Evolutionary conservation across 2,888 invertebrate genomes (phyloP).

Genomic region (Tiliacea citrago): DNA sequence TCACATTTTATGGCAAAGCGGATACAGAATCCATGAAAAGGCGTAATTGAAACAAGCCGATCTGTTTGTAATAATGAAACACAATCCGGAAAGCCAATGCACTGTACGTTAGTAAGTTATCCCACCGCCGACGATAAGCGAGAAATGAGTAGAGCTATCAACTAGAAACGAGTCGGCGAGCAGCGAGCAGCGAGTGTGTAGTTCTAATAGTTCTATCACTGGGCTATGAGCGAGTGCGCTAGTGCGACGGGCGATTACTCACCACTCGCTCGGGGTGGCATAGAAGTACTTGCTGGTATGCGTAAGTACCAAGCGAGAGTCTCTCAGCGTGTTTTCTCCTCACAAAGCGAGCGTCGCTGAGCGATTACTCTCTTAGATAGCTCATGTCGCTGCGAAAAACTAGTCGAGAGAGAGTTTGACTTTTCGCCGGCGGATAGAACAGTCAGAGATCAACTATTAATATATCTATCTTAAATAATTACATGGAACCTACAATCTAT

Average conservation of each 20-base stretch:
- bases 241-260: too few relatives aligned
- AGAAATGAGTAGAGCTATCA: neutral
- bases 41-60: slow-evolving; percentile 41
- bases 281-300: neutral
- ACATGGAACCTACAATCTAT: neutral
- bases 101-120: neutral
- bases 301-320: neutral
- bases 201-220: neutral
- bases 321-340: neutral
- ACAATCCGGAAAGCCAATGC: slow-evolving; percentile 40
- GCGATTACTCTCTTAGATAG: neutral
- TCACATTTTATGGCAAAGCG: slow-evolving; percentile 33
- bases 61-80: slow-evolving; percentile 43
- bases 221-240: neutral
- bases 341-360: too few relatives aligned
- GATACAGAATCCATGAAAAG: slow-evolving; percentile 28
- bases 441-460: neutral
- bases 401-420: neutral
- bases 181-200: neutral
- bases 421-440: neutral
- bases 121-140: neutral
- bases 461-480: neutral
- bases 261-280: neutral
- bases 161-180: neutral
- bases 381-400: neutral